phyloP scores from a whole-genome alignment of 2,113 vertebrate species.

The Grallaria varia region DNA sequence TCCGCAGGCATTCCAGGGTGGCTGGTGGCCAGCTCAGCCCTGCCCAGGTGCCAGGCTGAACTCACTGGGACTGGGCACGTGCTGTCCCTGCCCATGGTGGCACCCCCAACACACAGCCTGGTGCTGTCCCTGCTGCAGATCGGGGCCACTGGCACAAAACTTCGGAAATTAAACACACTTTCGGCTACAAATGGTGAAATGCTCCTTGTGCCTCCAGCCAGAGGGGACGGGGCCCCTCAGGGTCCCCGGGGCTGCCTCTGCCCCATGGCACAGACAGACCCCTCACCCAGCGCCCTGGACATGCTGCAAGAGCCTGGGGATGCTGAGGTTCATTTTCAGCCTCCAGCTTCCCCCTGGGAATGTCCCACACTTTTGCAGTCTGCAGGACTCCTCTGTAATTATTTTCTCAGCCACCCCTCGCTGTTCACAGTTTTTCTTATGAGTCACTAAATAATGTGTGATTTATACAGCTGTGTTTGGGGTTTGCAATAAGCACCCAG shows the following conservation, averaged over 20 bases:
- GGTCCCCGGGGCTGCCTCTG: background rate
- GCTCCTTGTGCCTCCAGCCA: background rate
- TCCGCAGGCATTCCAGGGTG: background rate
- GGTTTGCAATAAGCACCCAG: background rate
- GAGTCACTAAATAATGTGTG: background rate
- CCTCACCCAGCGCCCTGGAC: accelerated
- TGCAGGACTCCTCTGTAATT: background rate
- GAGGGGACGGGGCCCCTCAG: accelerated
- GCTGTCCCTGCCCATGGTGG: background rate
- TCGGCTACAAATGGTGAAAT: background rate
- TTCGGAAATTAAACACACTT: background rate
- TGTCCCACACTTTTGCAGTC: accelerated
- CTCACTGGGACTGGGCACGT: background rate
- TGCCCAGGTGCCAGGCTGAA: background rate
- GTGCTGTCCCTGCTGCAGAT: accelerated
- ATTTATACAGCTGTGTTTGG: background rate
- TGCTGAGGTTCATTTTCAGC: background rate
- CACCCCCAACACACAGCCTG: background rate
- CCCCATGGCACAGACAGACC: background rate
- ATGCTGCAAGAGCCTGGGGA: accelerated
- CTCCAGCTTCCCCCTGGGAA: background rate
- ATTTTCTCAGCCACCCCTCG: background rate
- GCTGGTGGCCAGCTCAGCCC: background rate
- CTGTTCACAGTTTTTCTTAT: background rate
- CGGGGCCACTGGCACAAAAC: accelerated